Conservation (phyloP, 1,140 invertebrate genomes). For the Drosophila repleta region DNA sequence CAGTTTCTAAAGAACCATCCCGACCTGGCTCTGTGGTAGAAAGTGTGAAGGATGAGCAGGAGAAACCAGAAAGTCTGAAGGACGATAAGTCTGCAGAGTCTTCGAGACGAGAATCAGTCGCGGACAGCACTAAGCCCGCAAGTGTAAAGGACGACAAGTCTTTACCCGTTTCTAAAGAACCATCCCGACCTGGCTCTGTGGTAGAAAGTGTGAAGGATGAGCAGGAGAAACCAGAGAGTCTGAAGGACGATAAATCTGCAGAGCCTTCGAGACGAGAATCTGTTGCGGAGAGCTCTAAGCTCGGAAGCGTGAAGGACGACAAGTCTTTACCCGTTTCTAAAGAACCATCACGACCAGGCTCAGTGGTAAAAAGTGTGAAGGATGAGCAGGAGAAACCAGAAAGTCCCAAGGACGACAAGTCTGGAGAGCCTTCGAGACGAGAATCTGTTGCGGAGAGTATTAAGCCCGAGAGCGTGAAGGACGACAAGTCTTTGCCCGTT, state of each 20-base stretch:
- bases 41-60: conserved; percentile 20
- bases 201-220: conserved; percentile 35
- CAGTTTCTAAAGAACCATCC: conserved; percentile 38
- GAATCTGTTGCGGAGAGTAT: conserved; percentile 35
- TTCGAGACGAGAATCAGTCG: conserved; percentile 37
- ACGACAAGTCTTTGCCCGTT: conserved; percentile 21
- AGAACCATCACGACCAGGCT: conserved; percentile 47
- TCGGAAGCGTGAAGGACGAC: conserved; percentile 30
- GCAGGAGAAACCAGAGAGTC: conserved; percentile 12
- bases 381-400: conserved; percentile 3
- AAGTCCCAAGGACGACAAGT: conserved; percentile 36
- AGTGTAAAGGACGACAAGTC: conserved; percentile 27
- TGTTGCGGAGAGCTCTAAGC: not conserved
- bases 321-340: conserved; percentile 26
- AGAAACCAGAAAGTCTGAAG: conserved; percentile 8
- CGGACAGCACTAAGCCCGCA: conserved; percentile 22
- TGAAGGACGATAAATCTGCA: conserved; percentile 17
- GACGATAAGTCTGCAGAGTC: conserved; percentile 43
- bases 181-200: conserved; percentile 34
- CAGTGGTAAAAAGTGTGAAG: conserved; percentile 27
- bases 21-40: conserved; percentile 42
- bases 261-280: conserved; percentile 51
- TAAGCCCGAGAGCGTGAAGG: conserved; percentile 27
- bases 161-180: conserved; percentile 23
- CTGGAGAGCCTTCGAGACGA: conserved; percentile 10